Evolutionary conservation across 2,888 invertebrate species (phyloP), one percentile per base, ranked within the genome.

Genomic region (Neoscelio sp.): DNA sequence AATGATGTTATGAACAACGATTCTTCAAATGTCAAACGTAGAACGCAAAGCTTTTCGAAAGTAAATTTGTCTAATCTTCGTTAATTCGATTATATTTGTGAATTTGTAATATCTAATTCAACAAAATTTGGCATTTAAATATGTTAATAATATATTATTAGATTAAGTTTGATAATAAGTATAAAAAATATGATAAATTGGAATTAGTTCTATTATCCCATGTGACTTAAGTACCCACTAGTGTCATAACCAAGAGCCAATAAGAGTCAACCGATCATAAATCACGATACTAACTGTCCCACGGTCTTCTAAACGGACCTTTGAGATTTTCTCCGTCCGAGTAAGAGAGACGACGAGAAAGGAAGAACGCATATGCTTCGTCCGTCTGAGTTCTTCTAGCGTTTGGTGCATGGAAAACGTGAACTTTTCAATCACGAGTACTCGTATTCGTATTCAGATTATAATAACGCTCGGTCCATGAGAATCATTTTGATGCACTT

Each of bases 241-340:
- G 82, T 85, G 85, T 85, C 86, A 86, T 86, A 86, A 85, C 85
- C 78, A 42, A 64, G 78, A 84, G 84, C 83, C 87, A 84, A 85
- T 85, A 81, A 83, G 84, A 84, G 84, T 82, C 82, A 77, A 81
- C 56, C 70, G 75, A 67, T 84, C 86, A 80, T 87, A 87, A 87
- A 87, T 87, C 87, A 87, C 80, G 64, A 79, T 60, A 68, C 77
- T 67, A 81, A 71, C 70, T 56, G 80, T 85, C 84, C 80, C 82
- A 82, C 82, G 82, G 68, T 83, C 81, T 82, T 70, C 68, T 46
- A 68, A 77, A 81, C 62, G 70, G 73, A 54, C 71, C 71, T 78
- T 76, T 77, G 73, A 70, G 65, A 30, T 58, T 77, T 64, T 80
- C 62, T 67, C 48, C 17, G 56, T 20, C 15, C 30, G 50, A 48